Conservation (phyloP, 2,888 invertebrate genomes). For the Apodemia duryi region DNA sequence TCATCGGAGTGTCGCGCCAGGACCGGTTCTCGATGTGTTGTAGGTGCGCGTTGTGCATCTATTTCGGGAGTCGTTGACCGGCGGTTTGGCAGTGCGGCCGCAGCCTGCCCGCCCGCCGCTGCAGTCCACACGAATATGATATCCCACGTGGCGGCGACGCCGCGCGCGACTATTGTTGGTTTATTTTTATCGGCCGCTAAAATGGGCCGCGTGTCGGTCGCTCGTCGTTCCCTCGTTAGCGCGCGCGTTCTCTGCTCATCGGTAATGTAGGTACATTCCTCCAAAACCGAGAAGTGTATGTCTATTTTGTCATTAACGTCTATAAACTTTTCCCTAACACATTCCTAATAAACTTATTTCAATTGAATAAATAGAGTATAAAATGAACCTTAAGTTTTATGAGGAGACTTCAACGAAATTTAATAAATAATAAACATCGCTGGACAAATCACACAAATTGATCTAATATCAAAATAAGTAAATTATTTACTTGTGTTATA, state of each 20-base stretch:
- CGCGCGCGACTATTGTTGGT: slow-evolving; percentile 28
- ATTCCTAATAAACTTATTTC: no score
- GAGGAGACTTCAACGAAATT: no score
- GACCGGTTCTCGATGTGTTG: slow-evolving; percentile 71
- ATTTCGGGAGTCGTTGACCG: slow-evolving; percentile 78
- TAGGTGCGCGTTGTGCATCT: slow-evolving; percentile 68
- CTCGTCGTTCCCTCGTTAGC: slow-evolving; percentile 21
- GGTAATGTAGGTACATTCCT: background rate
- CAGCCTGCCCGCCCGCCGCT: slow-evolving; percentile 42
- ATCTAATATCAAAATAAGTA: no score
- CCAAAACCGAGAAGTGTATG: background rate
- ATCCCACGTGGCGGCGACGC: slow-evolving; percentile 32
- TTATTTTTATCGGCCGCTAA: slow-evolving; percentile 33
- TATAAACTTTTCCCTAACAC: no score
- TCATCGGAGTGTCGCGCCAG: slow-evolving; percentile 59
- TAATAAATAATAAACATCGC: no score
- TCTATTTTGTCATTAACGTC: no score
- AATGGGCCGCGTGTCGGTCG: slow-evolving; percentile 28
- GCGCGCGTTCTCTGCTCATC: slow-evolving; percentile 17
- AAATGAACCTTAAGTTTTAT: no score
- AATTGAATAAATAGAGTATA: no score
- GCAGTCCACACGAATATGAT: slow-evolving; percentile 34
- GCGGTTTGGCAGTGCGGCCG: slow-evolving; percentile 58
- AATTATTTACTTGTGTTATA: no score
- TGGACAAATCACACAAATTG: no score